These are phyloP conservation scores for Antheraea assamensis DNA, from an alignment of 2,888 invertebrate genomes.

Conservation along the genomic window DNA sequence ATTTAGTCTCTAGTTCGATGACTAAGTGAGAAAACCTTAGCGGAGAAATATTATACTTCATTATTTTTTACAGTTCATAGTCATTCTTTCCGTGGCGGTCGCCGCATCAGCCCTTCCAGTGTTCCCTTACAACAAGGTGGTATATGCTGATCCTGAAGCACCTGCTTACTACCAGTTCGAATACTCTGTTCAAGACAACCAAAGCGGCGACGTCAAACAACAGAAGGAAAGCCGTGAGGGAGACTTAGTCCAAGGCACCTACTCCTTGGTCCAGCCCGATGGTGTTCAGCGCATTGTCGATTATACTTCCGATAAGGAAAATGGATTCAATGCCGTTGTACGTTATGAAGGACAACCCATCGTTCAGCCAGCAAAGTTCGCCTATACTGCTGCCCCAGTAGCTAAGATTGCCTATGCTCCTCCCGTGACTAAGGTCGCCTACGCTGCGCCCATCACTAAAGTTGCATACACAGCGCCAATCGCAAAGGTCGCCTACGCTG, in stretches of 20 bases:
- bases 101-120: constrained; percentile 49
- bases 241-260: constrained; percentile 71
- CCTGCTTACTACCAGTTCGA: constrained; percentile 72
- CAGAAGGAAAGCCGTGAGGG: constrained; percentile 72
- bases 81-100: constrained; percentile 57
- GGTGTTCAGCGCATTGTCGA: constrained; percentile 73
- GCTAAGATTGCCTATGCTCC: constrained; percentile 49
- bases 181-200: constrained; percentile 71
- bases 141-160: constrained; percentile 60
- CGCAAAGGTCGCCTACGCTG: constrained; percentile 41
- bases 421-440: constrained; percentile 46
- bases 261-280: constrained; percentile 75
- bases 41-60: neutral
- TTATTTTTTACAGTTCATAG: constrained; percentile 49
- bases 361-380: constrained; percentile 39
- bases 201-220: constrained; percentile 73
- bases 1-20: too few species aligned
- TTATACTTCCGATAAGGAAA: constrained; percentile 68
- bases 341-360: constrained; percentile 68
- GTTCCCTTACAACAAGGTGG: constrained; percentile 54
- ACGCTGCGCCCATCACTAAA: constrained; percentile 35
- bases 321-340: constrained; percentile 75
- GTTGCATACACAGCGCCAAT: constrained; percentile 36
- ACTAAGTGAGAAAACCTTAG: too few species aligned
- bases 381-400: constrained; percentile 36